These are phyloP conservation scores for Drosophila parthenogenetica DNA, from an alignment of 2,888 invertebrate genomes.

Conservation along the genomic window DNA sequence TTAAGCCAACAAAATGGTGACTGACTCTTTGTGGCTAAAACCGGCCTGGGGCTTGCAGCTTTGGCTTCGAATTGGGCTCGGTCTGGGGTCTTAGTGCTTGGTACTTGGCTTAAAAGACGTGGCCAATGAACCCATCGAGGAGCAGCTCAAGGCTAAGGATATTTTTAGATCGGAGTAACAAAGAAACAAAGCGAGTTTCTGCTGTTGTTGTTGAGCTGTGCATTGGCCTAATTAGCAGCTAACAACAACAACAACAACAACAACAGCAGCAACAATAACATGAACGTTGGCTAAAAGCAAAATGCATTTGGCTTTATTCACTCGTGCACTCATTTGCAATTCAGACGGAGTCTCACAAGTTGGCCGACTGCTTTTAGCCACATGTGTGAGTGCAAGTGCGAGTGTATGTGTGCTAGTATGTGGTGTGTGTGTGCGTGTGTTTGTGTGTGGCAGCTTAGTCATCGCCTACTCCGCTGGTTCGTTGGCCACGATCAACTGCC, in stretches of 20 bases:
- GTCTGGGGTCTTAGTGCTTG: conserved; percentile 8
- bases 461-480: conserved; percentile 57
- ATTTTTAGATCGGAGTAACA: conserved; percentile 62
- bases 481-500: conserved; percentile 62
- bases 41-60: conserved; percentile 39
- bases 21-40: conserved; percentile 19
- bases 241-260: conserved; percentile 7
- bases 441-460: conserved; percentile 56
- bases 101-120: conserved; percentile 11
- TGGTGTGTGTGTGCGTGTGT: background rate
- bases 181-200: conserved; percentile 15
- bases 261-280: background rate
- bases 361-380: conserved; percentile 67
- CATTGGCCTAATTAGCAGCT: conserved; percentile 71
- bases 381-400: conserved; percentile 38
- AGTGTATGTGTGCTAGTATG: conserved; percentile 1
- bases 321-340: conserved; percentile 69
- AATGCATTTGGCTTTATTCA: conserved; percentile 59
- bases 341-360: conserved; percentile 67
- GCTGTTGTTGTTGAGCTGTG: conserved; percentile 27
- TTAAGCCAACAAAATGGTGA: conserved; percentile 35
- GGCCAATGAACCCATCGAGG: conserved; percentile 56
- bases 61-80: conserved; percentile 15
- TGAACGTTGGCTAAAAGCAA: conserved; percentile 15
- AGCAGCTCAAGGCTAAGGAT: conserved; percentile 62